Conservation (phyloP, 2,113 vertebrate genomes). For the Pipra filicauda region DNA sequence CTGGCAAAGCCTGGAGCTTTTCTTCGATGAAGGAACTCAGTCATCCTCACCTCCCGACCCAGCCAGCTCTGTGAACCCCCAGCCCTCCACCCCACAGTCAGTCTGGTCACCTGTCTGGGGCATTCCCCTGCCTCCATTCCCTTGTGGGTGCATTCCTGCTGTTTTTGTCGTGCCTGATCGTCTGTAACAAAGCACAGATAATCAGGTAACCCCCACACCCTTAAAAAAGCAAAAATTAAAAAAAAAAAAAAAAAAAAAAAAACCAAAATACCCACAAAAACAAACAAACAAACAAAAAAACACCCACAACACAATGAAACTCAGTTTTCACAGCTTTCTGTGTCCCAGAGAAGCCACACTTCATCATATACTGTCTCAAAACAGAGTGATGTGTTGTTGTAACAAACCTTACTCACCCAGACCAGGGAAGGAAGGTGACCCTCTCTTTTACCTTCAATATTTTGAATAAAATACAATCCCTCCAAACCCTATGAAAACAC, state of each 20-base stretch:
- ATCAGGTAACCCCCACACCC: background rate
- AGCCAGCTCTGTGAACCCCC: background rate
- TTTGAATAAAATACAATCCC: background rate
- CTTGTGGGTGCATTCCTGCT: background rate
- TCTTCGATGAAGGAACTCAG: background rate
- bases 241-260: background rate
- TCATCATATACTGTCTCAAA: background rate
- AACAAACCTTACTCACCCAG: background rate
- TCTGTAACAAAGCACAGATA: background rate
- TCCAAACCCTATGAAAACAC: background rate
- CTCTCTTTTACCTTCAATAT: background rate
- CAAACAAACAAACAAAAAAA: too few relatives aligned
- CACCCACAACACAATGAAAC: background rate
- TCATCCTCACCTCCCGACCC: background rate
- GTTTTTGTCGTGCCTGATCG: fast-evolving
- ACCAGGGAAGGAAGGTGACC: background rate
- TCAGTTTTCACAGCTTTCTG: background rate
- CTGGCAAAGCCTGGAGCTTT: background rate
- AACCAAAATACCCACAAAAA: too few relatives aligned
- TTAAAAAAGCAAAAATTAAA: background rate
- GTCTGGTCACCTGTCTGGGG: background rate
- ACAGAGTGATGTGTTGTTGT: background rate
- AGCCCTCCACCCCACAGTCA: background rate
- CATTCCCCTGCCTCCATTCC: background rate
- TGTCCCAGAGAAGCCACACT: background rate